Evolutionary conservation across 2,797 vertebrate genomes (phyloP), one percentile per base, ranked within the genome.

Genomic region (Peromyscus aztecus): DNA sequence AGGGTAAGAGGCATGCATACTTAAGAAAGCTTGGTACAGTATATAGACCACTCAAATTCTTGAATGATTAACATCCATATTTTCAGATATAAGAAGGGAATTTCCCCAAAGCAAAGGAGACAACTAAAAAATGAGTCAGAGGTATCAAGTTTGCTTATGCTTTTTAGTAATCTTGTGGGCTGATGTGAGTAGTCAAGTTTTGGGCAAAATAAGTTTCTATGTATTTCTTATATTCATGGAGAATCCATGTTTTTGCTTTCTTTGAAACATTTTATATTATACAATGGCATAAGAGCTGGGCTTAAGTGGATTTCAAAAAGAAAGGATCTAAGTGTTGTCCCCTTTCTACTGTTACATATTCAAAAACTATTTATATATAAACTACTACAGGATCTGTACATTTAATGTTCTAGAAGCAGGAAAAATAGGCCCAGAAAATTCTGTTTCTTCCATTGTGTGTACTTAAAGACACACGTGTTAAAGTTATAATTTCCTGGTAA

Each of bases 381-480:
- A 16, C 6, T 81, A 34, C 77, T 81, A 89, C 1, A 1, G 3
- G 83, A 40, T 81, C 46, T 89, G 4, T 92, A 86, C 71, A 89
- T 71, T 90, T 59, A 94, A 82, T 40, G 7, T 55, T 29, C 59
- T 7, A 83, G 43, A 89, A 87, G 29, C 23, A 89, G 87, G 12
- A 77, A 2, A 81, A 92, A 96, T 7, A 85, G 14, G 34, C 43
- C 4, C 6, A 81, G 29, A 80, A 89, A 34, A 14, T 14, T 52
- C 63, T 95, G 73, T 83, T 91, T 97, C 83, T 52, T 77, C 23
- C 43, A 76, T 76, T n/a, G 43, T 40, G 57, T 92, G 23, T 17
- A 73, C 87, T 97, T 85, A 89, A 91, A 55, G 82, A 92, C 21
- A 89, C 43, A 46, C 55, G 27, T 55, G 71, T 94, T 91, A 46